These are phyloP conservation scores for Trichosurus vulpecula DNA, from an alignment of 2,797 vertebrate genomes.

Conservation along the genomic window DNA sequence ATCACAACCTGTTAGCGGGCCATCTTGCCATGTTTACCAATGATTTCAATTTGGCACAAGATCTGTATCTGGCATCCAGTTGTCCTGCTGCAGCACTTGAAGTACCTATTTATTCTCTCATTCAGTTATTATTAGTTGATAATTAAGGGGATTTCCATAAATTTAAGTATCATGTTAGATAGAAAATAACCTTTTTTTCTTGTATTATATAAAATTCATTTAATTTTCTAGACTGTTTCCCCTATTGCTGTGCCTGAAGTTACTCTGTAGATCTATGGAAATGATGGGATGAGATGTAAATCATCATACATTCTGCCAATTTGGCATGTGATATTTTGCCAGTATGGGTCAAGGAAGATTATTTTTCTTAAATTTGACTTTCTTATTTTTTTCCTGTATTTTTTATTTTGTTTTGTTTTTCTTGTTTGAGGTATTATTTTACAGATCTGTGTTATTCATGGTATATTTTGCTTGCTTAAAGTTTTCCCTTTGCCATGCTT, in stretches of 20 bases:
- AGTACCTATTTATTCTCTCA: conserved; percentile 80
- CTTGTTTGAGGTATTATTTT: not conserved
- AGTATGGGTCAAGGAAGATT: not conserved
- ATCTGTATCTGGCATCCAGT: conserved; percentile 92
- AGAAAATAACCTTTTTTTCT: not conserved
- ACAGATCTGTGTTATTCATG: not conserved
- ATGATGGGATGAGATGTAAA: not conserved
- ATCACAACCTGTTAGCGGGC: conserved; percentile 91
- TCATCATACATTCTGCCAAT: not conserved
- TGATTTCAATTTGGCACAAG: conserved; percentile 93
- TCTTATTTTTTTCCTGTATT: not conserved
- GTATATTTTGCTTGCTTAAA: not conserved
- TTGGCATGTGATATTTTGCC: not conserved
- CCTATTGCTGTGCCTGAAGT: not conserved
- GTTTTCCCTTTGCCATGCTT: not conserved
- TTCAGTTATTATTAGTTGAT: not conserved
- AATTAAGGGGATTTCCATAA: not conserved
- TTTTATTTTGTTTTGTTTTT: not conserved
- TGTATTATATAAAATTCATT: not conserved
- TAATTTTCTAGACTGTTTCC: not conserved
- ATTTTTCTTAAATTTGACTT: not conserved
- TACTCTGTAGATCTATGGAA: not conserved
- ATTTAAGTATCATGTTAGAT: not conserved
- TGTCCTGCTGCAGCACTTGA: conserved; percentile 91
- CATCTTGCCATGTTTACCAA: conserved; percentile 93